Conservation (phyloP, 2,888 invertebrate species). For the Lycia hirtaria region DNA sequence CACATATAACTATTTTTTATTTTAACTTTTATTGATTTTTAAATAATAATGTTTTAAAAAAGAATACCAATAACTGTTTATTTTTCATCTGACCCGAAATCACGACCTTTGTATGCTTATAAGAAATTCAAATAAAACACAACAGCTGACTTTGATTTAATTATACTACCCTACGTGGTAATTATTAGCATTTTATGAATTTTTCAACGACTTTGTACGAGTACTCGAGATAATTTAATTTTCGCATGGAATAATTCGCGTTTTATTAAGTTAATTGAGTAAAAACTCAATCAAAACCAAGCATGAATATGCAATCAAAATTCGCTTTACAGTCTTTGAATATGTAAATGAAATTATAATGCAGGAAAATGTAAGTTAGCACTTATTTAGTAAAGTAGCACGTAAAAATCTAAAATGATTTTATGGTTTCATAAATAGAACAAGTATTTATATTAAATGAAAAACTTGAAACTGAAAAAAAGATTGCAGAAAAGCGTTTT, state of each 20-base stretch:
- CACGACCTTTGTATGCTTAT: slow-evolving; percentile 21
- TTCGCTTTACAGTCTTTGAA: slow-evolving; percentile 16
- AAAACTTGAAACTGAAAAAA: too few species aligned
- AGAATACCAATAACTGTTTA: too few species aligned
- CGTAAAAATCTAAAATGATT: too few species aligned
- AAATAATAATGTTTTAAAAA: too few species aligned
- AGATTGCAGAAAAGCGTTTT: too few species aligned
- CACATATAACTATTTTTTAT: too few species aligned
- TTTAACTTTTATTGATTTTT: too few species aligned
- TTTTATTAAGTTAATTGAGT: slow-evolving; percentile 20
- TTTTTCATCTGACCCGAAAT: too few species aligned
- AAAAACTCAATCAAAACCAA: slow-evolving; percentile 23
- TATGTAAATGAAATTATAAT: slow-evolving; percentile 5
- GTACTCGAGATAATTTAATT: slow-evolving; percentile 30
- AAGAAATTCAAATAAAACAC: slow-evolving; percentile 49
- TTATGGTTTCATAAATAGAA: too few species aligned
- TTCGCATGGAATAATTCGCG: slow-evolving; percentile 25
- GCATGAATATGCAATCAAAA: slow-evolving; percentile 25
- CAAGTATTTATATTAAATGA: too few species aligned
- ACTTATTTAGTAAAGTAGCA: too few species aligned
- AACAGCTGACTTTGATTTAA: slow-evolving; percentile 37
- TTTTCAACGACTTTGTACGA: slow-evolving; percentile 39
- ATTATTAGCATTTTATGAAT: slow-evolving; percentile 39
- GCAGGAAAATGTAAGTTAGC: not conserved
- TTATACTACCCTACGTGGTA: slow-evolving; percentile 47